phyloP scores from a whole-genome alignment of 2,797 vertebrate genomes.

The Petrocephalus schoutedeni region DNA sequence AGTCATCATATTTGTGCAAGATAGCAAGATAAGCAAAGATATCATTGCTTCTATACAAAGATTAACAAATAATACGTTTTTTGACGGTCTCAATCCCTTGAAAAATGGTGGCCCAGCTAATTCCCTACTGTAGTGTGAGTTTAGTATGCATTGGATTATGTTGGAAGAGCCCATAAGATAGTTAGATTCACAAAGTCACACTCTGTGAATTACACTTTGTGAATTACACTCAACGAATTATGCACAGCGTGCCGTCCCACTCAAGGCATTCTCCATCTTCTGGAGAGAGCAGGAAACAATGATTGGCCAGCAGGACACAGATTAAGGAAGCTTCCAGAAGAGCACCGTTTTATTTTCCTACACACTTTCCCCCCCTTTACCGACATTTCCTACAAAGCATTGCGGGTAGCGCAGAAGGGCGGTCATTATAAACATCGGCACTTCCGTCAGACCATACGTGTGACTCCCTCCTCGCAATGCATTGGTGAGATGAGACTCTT shows the following conservation, averaged over 20 bases:
- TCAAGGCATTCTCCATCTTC: neutral
- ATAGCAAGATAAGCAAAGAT: neutral
- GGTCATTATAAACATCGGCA: neutral
- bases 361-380: neutral
- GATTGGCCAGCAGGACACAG: neutral
- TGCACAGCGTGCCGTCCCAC: neutral
- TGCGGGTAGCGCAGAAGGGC: neutral
- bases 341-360: neutral
- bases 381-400: neutral
- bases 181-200: conserved; percentile 8
- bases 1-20: neutral
- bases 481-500: neutral
- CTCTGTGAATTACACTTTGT: conserved; percentile 1
- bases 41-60: neutral
- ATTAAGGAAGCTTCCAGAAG: neutral
- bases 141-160: neutral
- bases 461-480: neutral
- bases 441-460: neutral
- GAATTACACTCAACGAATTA: conserved; percentile 9
- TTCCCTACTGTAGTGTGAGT: neutral
- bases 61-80: neutral
- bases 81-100: neutral
- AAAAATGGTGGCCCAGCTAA: neutral
- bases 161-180: neutral
- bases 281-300: neutral